Base-by-base conservation (phyloP, 2,113 vertebrate genomes). In the Marmota monax region DNA sequence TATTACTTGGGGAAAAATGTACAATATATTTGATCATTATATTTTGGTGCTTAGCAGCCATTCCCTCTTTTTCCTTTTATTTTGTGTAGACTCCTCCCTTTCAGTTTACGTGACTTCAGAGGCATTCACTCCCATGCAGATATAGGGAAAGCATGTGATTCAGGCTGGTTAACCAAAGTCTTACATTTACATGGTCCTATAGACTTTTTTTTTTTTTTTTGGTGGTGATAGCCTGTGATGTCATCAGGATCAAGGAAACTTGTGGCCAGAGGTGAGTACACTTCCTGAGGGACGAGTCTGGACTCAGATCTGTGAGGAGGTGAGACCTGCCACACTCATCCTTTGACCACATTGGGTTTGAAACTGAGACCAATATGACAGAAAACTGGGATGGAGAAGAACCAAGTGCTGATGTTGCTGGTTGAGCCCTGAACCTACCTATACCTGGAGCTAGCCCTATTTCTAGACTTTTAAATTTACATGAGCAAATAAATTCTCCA, bases 221-320 rank as follows among this genome's bases (percentile, higher is more conserved):
- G 23, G 1, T 42, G 12, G 22, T 14, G 9, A 67, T 37, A 25
- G 34, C 27, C 42, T 18, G 8, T 56, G 56, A 80, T 10, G 23
- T 78, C n/a, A 88, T 82, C 70, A 88, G 85, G 88, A 80, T 53
- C 53, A 72, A 78, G 45, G 73, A 86, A 77, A 86, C 7, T 27
- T 53, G 48, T 58, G 12, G 18, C 9, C 34, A 18, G 42, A 69
- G 67, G 80, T 0, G 1, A 90, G 51, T 14, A 12, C 12, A 72
- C 34, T 45, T 88, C 23, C 67, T 4, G 5, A 73, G 34, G 34
- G 65, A 69, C 5, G 25, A 65, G n/a, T n/a, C 51, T 34, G 73
- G n/a, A 48, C 10, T 27, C 12, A 17, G 61, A 25, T 58, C 13
- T 77, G 51, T 78, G 72, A 80, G 32, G 56, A 70, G 13, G 6